phyloP scores from a whole-genome alignment of 2,888 invertebrate species.

The Allolobophora icterica region DNA sequence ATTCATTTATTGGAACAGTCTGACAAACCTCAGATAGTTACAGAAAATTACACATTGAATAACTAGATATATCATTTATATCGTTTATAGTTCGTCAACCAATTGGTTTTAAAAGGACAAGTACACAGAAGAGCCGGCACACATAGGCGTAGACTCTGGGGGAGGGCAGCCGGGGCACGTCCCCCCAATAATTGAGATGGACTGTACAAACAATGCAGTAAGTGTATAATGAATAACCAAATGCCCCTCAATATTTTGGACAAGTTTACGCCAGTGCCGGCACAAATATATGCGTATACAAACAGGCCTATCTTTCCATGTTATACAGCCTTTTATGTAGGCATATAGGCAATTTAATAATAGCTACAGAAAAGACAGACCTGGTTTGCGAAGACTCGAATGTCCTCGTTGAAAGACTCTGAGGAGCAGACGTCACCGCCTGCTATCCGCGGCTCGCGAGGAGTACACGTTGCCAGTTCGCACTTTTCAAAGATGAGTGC shows the following conservation, averaged over 20 bases:
- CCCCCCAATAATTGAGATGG: too few relatives aligned
- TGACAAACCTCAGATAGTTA: too few relatives aligned
- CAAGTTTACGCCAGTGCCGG: not conserved
- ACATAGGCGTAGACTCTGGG: too few relatives aligned
- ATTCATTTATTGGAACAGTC: not conserved
- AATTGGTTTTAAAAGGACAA: not conserved
- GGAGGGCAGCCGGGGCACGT: too few relatives aligned
- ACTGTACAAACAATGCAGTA: too few relatives aligned
- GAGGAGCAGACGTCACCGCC: constrained; percentile 91
- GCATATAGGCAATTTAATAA: too few relatives aligned
- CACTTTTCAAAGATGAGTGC: constrained; percentile 99
- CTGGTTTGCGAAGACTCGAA: constrained; percentile 99
- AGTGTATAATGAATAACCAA: too few relatives aligned
- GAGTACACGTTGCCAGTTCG: constrained; percentile 99
- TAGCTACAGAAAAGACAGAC: constrained; percentile 68
- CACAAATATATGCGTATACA: not conserved
- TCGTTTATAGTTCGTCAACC: too few relatives aligned
- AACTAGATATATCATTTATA: too few relatives aligned
- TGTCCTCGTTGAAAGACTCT: constrained; percentile 99
- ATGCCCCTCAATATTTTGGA: too few relatives aligned
- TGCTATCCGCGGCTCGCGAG: constrained; percentile 80
- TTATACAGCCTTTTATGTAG: not conserved
- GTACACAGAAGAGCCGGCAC: not conserved
- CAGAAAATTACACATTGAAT: too few relatives aligned
- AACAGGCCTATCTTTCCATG: too few relatives aligned